Percentiles rank a stretch among this genome's conserved stretches.
phyloP scores from a whole-genome alignment of 2,888 invertebrate genomes.

The Mythimna albipuncta region DNA sequence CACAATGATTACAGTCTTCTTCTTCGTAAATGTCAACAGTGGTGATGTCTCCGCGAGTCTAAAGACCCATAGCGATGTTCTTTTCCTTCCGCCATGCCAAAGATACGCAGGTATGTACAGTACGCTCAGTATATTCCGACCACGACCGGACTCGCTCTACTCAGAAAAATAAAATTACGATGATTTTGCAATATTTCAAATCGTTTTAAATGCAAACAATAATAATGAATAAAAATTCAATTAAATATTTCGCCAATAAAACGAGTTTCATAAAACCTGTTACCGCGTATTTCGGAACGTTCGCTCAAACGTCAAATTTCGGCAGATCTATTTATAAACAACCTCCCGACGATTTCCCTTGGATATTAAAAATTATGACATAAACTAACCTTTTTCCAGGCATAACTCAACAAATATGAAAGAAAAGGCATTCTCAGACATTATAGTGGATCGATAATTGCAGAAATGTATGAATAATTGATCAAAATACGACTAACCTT shows the following conservation, averaged over 20 bases:
- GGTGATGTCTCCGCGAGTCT: neutral
- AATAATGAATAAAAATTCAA: too few species aligned
- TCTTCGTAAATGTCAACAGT: neutral
- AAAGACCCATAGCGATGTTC: neutral
- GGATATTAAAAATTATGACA: slow-evolving; percentile 68
- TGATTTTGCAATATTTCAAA: neutral
- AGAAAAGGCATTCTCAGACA: neutral
- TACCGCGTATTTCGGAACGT: slow-evolving; percentile 64
- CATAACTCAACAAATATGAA: neutral
- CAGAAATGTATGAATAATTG: slow-evolving; percentile 42
- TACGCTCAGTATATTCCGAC: neutral
- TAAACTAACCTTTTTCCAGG: slow-evolving; percentile 52
- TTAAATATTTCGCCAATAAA: slow-evolving; percentile 15
- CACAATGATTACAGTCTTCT: too few species aligned
- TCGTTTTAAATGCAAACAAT: neutral
- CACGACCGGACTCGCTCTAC: neutral
- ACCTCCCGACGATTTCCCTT: slow-evolving; percentile 66
- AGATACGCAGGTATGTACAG: neutral
- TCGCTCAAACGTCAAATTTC: slow-evolving; percentile 71
- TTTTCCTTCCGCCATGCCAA: neutral
- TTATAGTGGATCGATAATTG: slow-evolving; percentile 19
- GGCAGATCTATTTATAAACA: slow-evolving; percentile 79
- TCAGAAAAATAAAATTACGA: neutral
- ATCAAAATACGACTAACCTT: slow-evolving; percentile 80
- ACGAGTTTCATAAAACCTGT: slow-evolving; percentile 4